Percentiles rank a stretch among this genome's conserved stretches.
These are phyloP conservation scores for Sphaerophoria taeniata DNA, from an alignment of 2,888 invertebrate genomes.

Conservation along the genomic window DNA sequence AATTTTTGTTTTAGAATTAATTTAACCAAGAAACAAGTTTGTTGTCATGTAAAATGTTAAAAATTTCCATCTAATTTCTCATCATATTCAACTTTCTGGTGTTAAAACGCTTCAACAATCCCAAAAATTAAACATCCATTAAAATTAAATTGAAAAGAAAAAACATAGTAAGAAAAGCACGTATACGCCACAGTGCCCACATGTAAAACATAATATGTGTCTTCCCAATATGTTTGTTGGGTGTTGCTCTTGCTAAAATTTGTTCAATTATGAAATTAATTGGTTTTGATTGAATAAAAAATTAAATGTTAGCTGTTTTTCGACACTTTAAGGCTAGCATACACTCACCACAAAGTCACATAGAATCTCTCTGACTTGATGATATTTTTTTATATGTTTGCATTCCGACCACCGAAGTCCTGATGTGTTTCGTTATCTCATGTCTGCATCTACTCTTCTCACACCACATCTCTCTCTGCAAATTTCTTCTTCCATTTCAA, in stretches of 20 bases:
- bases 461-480: not conserved
- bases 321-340: constrained; percentile 4
- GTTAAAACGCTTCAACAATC: too few species aligned
- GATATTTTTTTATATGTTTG: too few species aligned
- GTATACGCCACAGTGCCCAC: not conserved
- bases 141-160: not conserved
- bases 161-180: not conserved
- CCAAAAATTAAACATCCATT: too few species aligned
- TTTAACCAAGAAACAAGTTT: too few species aligned
- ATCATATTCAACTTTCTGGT: too few species aligned
- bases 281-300: not conserved
- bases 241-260: not conserved
- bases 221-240: not conserved
- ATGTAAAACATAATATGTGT: not conserved
- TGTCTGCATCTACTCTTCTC: constrained; percentile 46
- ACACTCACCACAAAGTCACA: too few species aligned
- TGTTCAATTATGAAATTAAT: not conserved
- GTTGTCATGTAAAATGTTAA: too few species aligned
- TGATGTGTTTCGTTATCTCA: constrained; percentile 58
- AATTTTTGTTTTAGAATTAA: too few species aligned
- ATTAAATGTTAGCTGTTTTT: not conserved
- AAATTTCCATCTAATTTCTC: too few species aligned
- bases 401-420: constrained; percentile 18
- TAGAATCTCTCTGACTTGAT: too few species aligned
- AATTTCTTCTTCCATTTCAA: not conserved